Evolutionary conservation across 1,140 invertebrate species (phyloP).

Genomic region (Proctacanthus coquilletti): DNA sequence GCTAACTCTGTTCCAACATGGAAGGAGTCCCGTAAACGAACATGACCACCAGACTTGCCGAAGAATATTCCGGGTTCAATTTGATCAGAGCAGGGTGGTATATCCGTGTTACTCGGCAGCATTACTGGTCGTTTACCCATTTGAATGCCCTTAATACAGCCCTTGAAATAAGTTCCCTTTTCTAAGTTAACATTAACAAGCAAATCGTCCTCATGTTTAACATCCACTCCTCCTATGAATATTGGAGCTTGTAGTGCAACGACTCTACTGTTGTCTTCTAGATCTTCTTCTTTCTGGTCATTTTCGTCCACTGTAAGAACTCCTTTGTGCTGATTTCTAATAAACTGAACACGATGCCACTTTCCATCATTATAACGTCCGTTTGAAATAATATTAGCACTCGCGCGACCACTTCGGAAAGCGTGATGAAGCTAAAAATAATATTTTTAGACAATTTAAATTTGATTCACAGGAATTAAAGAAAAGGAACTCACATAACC

Average conservation of each 20-base stretch:
- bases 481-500: slow-evolving; percentile 57
- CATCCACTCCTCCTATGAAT: slow-evolving; percentile 59
- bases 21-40: slow-evolving; percentile 49
- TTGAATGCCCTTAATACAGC: slow-evolving; percentile 71
- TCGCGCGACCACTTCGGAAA: slow-evolving; percentile 60
- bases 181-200: slow-evolving; percentile 10
- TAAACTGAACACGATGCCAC: slow-evolving; percentile 69
- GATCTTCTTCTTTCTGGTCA: slow-evolving; percentile 36
- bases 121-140: slow-evolving; percentile 50
- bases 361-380: slow-evolving; percentile 59
- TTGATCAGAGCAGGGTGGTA: slow-evolving; percentile 64
- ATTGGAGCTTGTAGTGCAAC: slow-evolving; percentile 52
- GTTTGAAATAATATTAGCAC: slow-evolving; percentile 39
- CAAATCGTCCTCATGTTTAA: slow-evolving; percentile 15
- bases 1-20: slow-evolving; percentile 60
- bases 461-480: slow-evolving; percentile 1
- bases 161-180: slow-evolving; percentile 48
- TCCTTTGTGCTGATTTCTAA: slow-evolving; percentile 37
- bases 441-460: too few species aligned
- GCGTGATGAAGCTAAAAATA: slow-evolving; percentile 43
- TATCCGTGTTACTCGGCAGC: slow-evolving; percentile 36
- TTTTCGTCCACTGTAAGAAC: slow-evolving; percentile 38
- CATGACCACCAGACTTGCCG: slow-evolving; percentile 36
- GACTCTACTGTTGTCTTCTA: slow-evolving; percentile 34
- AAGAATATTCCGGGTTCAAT: slow-evolving; percentile 86